Evolutionary conservation across 2,113 vertebrate species (phyloP).

Genomic region (Sylvilagus bachmani): DNA sequence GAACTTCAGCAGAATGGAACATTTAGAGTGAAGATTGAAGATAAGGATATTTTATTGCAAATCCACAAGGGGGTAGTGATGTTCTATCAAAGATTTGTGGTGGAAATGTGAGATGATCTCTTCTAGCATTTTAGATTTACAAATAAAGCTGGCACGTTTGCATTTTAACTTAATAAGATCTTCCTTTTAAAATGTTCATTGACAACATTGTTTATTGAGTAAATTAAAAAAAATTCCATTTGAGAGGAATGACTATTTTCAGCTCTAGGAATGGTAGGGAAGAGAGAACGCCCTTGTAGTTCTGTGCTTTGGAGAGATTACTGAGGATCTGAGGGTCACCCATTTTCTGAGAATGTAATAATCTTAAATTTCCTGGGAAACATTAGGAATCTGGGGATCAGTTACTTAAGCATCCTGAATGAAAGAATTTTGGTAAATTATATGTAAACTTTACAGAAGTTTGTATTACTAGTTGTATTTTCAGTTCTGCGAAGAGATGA

Average conservation of each 20-base stretch:
- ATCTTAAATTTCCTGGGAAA: conserved; percentile 53
- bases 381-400: conserved; percentile 36
- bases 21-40: conserved; percentile 74
- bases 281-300: conserved; percentile 47
- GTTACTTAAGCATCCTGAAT: conserved; percentile 16
- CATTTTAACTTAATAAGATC: conserved; percentile 83
- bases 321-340: conserved; percentile 31
- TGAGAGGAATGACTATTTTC: conserved; percentile 39
- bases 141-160: conserved; percentile 79
- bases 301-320: conserved; percentile 36
- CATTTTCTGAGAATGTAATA: conserved; percentile 34
- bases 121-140: conserved; percentile 76
- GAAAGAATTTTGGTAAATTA: conserved; percentile 61
- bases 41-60: conserved; percentile 83
- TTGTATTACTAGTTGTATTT: conserved; percentile 52
- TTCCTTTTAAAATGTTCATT: conserved; percentile 75
- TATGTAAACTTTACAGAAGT: conserved; percentile 59
- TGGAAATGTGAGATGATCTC: conserved; percentile 72
- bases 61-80: conserved; percentile 90
- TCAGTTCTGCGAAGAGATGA: conserved; percentile 44
- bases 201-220: conserved; percentile 75
- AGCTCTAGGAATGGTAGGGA: conserved; percentile 10
- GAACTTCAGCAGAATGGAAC: conserved; percentile 60
- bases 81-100: conserved; percentile 82
- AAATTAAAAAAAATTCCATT: conserved; percentile 72